Evolutionary conservation across 2,113 vertebrate species (phyloP).

Genomic region (Megalops atlanticus): DNA sequence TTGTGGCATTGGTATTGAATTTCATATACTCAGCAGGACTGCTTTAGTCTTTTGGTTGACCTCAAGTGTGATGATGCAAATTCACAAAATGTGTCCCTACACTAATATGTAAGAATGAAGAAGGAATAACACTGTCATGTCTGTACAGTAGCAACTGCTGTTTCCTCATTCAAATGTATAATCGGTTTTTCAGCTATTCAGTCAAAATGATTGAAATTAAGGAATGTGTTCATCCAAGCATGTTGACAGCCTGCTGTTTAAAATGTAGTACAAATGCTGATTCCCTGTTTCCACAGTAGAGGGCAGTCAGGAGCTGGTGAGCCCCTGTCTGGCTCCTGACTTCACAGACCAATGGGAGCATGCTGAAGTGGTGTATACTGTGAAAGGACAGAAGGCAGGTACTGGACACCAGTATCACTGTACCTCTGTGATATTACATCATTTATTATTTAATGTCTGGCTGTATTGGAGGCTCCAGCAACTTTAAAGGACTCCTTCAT

Average conservation of each 20-base stretch:
- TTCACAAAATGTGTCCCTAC: not conserved
- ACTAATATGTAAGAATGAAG: not conserved
- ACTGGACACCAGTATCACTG: conserved; percentile 42
- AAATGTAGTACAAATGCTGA: not conserved
- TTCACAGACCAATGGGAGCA: conserved; percentile 83
- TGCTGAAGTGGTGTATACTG: conserved; percentile 77
- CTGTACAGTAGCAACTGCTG: not conserved
- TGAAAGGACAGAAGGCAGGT: conserved; percentile 89
- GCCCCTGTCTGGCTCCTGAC: conserved; percentile 83
- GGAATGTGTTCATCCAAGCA: not conserved
- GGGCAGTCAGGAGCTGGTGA: conserved; percentile 77
- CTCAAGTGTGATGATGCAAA: not conserved
- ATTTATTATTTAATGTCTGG: not conserved
- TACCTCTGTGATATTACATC: not conserved
- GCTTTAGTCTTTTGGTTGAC: too few relatives aligned
- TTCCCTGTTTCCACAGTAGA: conserved; percentile 61
- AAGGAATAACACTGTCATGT: not conserved
- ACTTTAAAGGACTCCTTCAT: too few relatives aligned
- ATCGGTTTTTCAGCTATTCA: not conserved
- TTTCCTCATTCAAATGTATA: not conserved
- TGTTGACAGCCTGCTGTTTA: not conserved
- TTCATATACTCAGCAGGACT: not conserved
- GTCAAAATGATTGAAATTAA: not conserved
- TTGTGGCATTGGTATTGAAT: not conserved
- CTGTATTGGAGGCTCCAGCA: not conserved